Conservation (phyloP, 2,888 invertebrate genomes). For the Venustoraphidia nigricollis region DNA sequence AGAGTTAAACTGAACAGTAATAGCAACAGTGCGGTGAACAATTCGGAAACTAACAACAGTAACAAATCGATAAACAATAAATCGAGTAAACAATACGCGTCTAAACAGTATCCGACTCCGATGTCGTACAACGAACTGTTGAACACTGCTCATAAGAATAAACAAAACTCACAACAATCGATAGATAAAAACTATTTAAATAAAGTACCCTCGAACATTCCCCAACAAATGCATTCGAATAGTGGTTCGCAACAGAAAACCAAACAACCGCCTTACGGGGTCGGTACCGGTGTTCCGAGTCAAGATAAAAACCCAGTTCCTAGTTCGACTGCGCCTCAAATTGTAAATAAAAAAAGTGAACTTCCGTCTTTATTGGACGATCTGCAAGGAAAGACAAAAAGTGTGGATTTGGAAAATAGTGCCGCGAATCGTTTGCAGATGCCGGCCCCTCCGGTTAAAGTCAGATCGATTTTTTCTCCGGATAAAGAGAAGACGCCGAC, state of each 20-base stretch:
- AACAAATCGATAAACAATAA: neutral
- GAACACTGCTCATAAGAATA: no score
- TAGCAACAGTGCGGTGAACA: constrained; percentile 3
- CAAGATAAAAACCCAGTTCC: no score
- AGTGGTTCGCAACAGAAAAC: no score
- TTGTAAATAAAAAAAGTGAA: constrained; percentile 13
- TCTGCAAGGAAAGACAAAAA: constrained; percentile 15
- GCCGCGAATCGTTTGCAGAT: constrained; percentile 11
- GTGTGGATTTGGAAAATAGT: constrained; percentile 12
- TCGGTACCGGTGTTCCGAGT: no score
- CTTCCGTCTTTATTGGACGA: neutral
- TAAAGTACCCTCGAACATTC: no score
- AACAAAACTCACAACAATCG: no score
- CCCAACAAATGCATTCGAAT: no score
- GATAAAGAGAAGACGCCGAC: constrained; percentile 38
- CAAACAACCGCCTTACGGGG: no score
- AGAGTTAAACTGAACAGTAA: neutral
- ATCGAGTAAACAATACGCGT: neutral
- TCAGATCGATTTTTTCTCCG: constrained; percentile 49
- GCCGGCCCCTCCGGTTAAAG: constrained; percentile 22
- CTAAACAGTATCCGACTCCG: no score
- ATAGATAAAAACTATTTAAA: no score
- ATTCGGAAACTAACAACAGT: neutral
- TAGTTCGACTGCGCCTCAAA: no score
- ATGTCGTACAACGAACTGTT: no score